Evolutionary conservation across 2,888 invertebrate species (phyloP).

Genomic region (Rapana venosa): DNA sequence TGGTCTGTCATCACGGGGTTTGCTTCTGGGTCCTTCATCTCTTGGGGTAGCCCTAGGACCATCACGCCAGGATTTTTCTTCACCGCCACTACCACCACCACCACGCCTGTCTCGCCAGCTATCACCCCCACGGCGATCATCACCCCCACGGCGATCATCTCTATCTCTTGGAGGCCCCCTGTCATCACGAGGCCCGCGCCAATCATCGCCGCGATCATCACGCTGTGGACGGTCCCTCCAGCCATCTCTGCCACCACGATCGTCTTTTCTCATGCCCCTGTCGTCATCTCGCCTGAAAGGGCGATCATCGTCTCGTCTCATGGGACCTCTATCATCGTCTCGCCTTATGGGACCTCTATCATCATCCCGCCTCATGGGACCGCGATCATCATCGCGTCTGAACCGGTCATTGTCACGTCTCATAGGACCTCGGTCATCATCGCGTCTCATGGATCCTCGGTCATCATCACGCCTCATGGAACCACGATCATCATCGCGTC

Average conservation of each 20-base stretch:
- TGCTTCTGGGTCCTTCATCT: conserved; percentile 41
- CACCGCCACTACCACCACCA: conserved; percentile 11
- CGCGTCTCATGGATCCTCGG: background rate
- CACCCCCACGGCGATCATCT: conserved; percentile 41
- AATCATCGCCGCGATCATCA: conserved; percentile 52
- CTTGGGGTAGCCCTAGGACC: conserved; percentile 44
- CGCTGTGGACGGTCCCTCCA: conserved; percentile 16
- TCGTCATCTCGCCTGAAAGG: background rate
- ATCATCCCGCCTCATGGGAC: conserved; percentile 30
- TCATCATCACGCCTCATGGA: conserved; percentile 31
- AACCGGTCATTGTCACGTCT: conserved; percentile 37
- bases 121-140: conserved; percentile 41
- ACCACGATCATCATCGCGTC: conserved; percentile 43
- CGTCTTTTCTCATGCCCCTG: background rate
- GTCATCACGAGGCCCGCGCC: conserved; percentile 52
- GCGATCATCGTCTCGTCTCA: conserved; percentile 43
- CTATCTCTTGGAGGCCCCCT: conserved; percentile 52
- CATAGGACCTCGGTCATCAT: conserved; percentile 38
- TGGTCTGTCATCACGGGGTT: conserved; percentile 46
- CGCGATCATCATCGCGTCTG: conserved; percentile 35
- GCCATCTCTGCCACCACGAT: background rate
- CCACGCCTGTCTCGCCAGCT: conserved; percentile 36
- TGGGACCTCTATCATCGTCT: conserved; percentile 19
- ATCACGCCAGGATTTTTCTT: conserved; percentile 27
- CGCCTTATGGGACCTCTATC: background rate